phyloP scores from a whole-genome alignment of 1,140 invertebrate genomes.

The Apis cerana region DNA sequence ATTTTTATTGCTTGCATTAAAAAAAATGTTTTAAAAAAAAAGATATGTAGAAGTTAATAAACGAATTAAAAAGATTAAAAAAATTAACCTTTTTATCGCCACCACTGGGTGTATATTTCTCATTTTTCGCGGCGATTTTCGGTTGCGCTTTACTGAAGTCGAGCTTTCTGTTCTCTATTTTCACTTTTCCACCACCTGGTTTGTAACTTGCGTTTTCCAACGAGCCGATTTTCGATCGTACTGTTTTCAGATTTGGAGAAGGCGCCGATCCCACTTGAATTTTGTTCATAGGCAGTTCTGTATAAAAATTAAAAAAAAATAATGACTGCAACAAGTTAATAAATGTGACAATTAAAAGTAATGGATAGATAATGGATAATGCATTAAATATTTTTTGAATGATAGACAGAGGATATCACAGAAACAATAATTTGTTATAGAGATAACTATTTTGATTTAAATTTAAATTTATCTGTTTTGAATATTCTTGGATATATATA shows the following conservation, averaged over 20 bases:
- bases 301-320: background rate
- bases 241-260: constrained; percentile 94
- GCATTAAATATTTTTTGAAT: too few relatives aligned
- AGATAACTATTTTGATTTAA: too few relatives aligned
- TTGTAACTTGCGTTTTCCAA: constrained; percentile 95
- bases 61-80: constrained; percentile 12
- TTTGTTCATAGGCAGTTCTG: constrained; percentile 95
- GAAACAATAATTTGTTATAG: too few relatives aligned
- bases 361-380: too few relatives aligned
- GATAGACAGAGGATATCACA: too few relatives aligned
- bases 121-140: constrained; percentile 94
- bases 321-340: background rate
- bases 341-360: too few relatives aligned
- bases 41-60: background rate
- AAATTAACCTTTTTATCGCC: constrained; percentile 93
- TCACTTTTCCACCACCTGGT: constrained; percentile 94
- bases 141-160: constrained; percentile 91
- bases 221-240: constrained; percentile 96
- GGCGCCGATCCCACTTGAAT: constrained; percentile 94
- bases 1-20: too few relatives aligned
- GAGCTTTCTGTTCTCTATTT: constrained; percentile 93
- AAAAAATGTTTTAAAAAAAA: background rate
- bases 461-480: too few relatives aligned
- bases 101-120: constrained; percentile 92
- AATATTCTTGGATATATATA: too few relatives aligned